Evolutionary conservation across 2,888 invertebrate genomes (phyloP).

Genomic region (Hirtodrosophila confusa): DNA sequence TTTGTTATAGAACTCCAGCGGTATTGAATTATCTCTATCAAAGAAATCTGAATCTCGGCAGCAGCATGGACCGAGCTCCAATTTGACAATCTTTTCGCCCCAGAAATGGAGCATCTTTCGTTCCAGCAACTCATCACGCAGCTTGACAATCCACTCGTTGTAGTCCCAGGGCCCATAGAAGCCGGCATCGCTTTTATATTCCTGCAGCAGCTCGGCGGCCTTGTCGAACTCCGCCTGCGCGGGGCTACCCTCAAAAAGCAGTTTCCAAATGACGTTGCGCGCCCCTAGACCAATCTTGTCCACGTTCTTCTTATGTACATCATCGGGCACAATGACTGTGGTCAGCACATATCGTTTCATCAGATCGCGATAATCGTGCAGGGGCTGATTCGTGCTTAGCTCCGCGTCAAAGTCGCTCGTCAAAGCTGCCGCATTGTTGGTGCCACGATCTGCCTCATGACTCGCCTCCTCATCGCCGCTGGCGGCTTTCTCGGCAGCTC

Average conservation of each 20-base stretch:
- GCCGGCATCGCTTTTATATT: slow-evolving; percentile 83
- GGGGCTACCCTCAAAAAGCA: slow-evolving; percentile 61
- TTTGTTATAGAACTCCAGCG: slow-evolving; percentile 74
- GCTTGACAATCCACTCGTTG: slow-evolving; percentile 81
- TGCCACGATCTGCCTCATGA: neutral
- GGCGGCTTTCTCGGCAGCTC: slow-evolving; percentile 25
- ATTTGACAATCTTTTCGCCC: slow-evolving; percentile 75
- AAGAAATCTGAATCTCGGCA: slow-evolving; percentile 79
- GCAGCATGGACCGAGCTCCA: slow-evolving; percentile 79
- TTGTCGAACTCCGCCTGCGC: slow-evolving; percentile 28
- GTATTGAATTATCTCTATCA: slow-evolving; percentile 64
- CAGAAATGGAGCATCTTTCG: slow-evolving; percentile 78
- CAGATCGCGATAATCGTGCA: slow-evolving; percentile 59
- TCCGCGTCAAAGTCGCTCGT: slow-evolving; percentile 59
- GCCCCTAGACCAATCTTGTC: slow-evolving; percentile 54
- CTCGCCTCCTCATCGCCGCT: slow-evolving; percentile 7
- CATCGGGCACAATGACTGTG: slow-evolving; percentile 57
- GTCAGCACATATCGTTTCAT: slow-evolving; percentile 67
- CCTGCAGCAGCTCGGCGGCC: slow-evolving; percentile 60
- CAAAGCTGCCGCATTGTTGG: slow-evolving; percentile 46
- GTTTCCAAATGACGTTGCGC: slow-evolving; percentile 59
- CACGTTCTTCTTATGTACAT: slow-evolving; percentile 49
- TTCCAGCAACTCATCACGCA: slow-evolving; percentile 76
- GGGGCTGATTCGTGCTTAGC: slow-evolving; percentile 39
- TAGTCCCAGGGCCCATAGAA: slow-evolving; percentile 74